Evolutionary conservation across 2,797 vertebrate species (phyloP).

Genomic region (Cyclopterus lumpus): DNA sequence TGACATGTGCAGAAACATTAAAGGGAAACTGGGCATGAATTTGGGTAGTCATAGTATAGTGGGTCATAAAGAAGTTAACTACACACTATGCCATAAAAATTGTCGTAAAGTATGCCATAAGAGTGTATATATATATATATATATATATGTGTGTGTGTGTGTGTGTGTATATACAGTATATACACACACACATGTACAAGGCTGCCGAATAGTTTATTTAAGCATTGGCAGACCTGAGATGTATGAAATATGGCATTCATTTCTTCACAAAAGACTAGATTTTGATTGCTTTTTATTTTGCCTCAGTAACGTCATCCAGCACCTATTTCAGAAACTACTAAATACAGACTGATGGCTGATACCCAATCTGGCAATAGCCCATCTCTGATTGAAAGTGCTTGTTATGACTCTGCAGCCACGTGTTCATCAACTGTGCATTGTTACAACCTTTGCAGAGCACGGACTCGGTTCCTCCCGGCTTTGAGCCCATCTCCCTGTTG

Average conservation of each 20-base stretch:
- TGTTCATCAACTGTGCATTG: background rate
- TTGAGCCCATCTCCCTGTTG: slow-evolving; percentile 96
- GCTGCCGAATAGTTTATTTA: background rate
- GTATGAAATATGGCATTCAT: background rate
- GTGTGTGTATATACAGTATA: too few species aligned
- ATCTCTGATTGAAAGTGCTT: too few species aligned
- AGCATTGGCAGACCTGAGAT: background rate
- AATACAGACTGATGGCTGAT: background rate
- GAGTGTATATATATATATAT: too few species aligned
- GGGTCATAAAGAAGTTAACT: too few species aligned
- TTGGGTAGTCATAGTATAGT: too few species aligned
- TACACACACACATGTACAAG: too few species aligned
- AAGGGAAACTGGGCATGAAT: background rate
- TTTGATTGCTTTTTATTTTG: background rate
- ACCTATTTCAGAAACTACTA: background rate
- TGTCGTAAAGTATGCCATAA: too few species aligned
- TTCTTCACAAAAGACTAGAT: background rate
- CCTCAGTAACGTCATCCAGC: background rate
- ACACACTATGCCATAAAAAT: background rate
- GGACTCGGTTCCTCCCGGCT: slow-evolving; percentile 95
- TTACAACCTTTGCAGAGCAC: slow-evolving; percentile 82
- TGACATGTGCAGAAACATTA: background rate
- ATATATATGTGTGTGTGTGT: too few species aligned
- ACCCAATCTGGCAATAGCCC: background rate
- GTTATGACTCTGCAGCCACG: background rate